Conservation (phyloP, 2,113 vertebrate species). For the Tinamus guttatus region DNA sequence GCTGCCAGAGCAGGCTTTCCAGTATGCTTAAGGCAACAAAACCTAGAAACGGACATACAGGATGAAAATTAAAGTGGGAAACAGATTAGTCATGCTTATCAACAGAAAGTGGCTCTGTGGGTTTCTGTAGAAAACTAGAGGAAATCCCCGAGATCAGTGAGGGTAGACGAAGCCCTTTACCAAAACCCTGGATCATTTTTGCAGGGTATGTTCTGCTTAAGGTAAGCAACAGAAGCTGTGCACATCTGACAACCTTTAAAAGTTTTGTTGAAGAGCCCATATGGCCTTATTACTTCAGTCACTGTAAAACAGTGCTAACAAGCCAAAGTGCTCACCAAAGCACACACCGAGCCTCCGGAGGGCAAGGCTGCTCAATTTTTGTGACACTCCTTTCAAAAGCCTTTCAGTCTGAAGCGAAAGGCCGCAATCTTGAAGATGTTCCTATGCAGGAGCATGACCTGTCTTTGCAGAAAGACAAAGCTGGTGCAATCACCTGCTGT, state of each 20-base stretch:
- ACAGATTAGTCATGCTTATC: not conserved
- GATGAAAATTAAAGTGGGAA: not conserved
- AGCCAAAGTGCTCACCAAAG: not conserved
- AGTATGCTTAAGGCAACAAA: not conserved
- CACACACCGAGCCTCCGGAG: not conserved
- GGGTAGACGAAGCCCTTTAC: not conserved
- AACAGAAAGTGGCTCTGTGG: not conserved
- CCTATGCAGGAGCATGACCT: fast-evolving
- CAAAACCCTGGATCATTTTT: not conserved
- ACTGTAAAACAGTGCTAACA: not conserved
- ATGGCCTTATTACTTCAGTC: not conserved
- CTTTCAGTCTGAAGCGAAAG: not conserved
- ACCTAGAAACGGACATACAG: not conserved
- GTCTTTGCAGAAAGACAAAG: not conserved
- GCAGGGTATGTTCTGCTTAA: not conserved
- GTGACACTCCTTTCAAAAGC: not conserved
- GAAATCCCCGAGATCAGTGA: not conserved
- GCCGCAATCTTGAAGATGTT: not conserved
- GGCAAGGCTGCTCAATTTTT: not conserved
- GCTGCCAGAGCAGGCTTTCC: not conserved
- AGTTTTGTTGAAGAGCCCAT: not conserved
- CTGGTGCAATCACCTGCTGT: not conserved
- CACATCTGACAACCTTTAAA: not conserved
- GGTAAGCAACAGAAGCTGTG: not conserved
- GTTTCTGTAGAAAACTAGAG: not conserved